Evolutionary conservation across 2,888 invertebrate species (phyloP).

Genomic region (Adelognathus sp.): DNA sequence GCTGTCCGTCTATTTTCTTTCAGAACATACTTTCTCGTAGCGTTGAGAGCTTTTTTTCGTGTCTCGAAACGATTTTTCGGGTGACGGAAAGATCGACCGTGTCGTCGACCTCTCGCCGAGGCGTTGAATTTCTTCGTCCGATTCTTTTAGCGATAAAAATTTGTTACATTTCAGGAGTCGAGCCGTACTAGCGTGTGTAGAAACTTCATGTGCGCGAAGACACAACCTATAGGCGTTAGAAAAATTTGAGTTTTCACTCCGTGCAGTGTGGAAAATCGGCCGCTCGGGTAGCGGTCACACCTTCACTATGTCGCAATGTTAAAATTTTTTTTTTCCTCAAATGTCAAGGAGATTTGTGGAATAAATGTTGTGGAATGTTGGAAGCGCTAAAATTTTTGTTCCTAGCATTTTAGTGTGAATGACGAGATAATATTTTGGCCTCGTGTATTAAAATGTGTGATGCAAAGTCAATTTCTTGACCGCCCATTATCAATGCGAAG

Average conservation of each 20-base stretch:
- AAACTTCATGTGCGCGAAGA: background rate
- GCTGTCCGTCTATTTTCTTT: background rate
- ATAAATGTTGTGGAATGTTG: too few relatives aligned
- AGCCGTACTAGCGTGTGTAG: background rate
- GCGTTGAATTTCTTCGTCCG: background rate
- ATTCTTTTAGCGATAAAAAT: background rate
- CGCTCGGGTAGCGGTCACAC: background rate
- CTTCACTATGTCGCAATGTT: background rate
- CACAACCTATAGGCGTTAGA: background rate
- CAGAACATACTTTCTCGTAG: background rate
- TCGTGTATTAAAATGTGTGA: too few relatives aligned
- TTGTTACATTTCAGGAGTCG: background rate
- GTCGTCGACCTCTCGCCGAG: background rate
- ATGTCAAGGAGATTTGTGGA: too few relatives aligned
- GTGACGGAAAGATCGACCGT: background rate
- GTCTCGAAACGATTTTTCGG: background rate
- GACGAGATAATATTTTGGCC: too few relatives aligned
- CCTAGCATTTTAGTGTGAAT: too few relatives aligned
- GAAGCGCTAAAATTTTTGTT: too few relatives aligned
- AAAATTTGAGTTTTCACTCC: background rate
- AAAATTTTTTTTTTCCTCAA: background rate
- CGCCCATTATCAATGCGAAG: too few relatives aligned
- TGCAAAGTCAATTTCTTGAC: too few relatives aligned
- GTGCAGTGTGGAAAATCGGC: background rate
- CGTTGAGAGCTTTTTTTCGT: background rate